A percentile compares a stretch with the other conserved stretches of the same genome.
phyloP scores from a whole-genome alignment of 1,140 invertebrate species.

The Ceratosolen fusciceps region DNA sequence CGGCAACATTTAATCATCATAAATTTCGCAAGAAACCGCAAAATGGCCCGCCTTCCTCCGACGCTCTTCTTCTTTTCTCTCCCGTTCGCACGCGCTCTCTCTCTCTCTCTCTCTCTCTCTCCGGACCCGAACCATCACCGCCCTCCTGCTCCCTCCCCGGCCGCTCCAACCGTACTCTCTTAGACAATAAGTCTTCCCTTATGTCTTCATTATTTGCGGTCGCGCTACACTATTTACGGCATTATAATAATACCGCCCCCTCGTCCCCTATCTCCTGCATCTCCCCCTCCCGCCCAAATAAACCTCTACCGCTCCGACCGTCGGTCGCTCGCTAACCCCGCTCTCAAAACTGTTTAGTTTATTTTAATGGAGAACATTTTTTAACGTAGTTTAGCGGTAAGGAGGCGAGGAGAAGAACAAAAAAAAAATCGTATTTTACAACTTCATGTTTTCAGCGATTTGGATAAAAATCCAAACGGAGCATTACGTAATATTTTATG shows the following conservation, averaged over 20 bases:
- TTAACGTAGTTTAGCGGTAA: slow-evolving; percentile 8
- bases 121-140: too few relatives aligned
- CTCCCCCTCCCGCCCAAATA: too few relatives aligned
- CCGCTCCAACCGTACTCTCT: slow-evolving; percentile 9
- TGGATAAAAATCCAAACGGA: slow-evolving; percentile 13
- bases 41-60: slow-evolving; percentile 55
- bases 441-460: slow-evolving; percentile 19
- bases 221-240: slow-evolving; percentile 36
- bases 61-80: slow-evolving; percentile 20
- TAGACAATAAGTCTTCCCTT: slow-evolving; percentile 48
- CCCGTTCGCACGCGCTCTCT: background rate
- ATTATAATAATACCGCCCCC: slow-evolving; percentile 35
- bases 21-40: slow-evolving; percentile 69
- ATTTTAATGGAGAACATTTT: slow-evolving; percentile 16
- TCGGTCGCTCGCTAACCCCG: background rate
- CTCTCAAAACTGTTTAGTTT: slow-evolving; percentile 24
- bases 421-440: slow-evolving; percentile 18
- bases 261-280: slow-evolving; percentile 4
- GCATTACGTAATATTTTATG: slow-evolving; percentile 28
- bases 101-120: background rate
- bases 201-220: slow-evolving; percentile 52
- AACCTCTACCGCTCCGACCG: too few relatives aligned
- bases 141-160: background rate
- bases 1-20: slow-evolving; percentile 69
- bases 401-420: background rate